Evolutionary conservation across 1,140 invertebrate species (phyloP).

Genomic region (Mesaphorura yosii): DNA sequence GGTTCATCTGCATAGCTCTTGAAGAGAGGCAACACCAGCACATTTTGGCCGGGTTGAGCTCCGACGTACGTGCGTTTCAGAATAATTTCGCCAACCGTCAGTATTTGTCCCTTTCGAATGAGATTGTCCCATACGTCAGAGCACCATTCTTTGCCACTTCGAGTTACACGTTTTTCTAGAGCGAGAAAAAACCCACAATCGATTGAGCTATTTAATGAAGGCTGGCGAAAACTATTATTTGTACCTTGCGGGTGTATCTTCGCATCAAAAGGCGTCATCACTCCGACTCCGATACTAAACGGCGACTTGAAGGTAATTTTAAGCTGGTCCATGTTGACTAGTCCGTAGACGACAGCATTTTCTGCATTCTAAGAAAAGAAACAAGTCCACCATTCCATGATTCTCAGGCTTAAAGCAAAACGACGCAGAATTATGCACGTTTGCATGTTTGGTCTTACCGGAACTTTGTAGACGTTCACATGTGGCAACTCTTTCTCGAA

Average conservation of each 20-base stretch:
- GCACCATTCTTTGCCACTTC: constrained; percentile 29
- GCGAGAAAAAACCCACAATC: constrained; percentile 1
- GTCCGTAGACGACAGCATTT: constrained; percentile 5
- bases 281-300: constrained; percentile 30
- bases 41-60: constrained; percentile 29
- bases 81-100: constrained; percentile 22
- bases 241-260: constrained; percentile 26
- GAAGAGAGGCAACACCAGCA: constrained; percentile 27
- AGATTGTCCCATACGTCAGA: constrained; percentile 27
- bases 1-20: constrained; percentile 21
- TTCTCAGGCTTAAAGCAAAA: too few species aligned
- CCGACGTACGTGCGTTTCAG: constrained; percentile 29
- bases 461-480: constrained; percentile 3
- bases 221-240: too few species aligned
- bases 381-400: too few species aligned
- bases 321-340: background rate
- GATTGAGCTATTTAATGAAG: constrained; percentile 1
- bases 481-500: background rate
- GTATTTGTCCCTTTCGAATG: constrained; percentile 23
- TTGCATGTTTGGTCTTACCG: background rate
- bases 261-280: constrained; percentile 28
- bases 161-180: constrained; percentile 25
- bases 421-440: too few species aligned
- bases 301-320: constrained; percentile 18
- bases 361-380: constrained; percentile 2